These are phyloP conservation scores for Teleogryllus occipitalis DNA, from an alignment of 1,140 invertebrate species.

Conservation along the genomic window DNA sequence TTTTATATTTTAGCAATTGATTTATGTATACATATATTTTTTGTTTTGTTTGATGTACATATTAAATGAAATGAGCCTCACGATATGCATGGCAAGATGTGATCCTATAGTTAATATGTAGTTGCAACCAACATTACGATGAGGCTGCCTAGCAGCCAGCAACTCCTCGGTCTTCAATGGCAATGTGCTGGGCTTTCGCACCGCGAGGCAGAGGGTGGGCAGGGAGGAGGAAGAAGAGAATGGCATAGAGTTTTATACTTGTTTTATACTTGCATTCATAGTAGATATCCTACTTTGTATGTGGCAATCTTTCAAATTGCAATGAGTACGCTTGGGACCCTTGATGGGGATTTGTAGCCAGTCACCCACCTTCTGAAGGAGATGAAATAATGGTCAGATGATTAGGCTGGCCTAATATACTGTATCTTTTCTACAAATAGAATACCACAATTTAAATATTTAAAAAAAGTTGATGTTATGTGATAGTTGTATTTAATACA, in stretches of 20 bases:
- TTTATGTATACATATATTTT: conserved; percentile 8
- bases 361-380: conserved; percentile 20
- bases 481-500: conserved; percentile 28
- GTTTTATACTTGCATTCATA: conserved; percentile 18
- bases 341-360: conserved; percentile 11
- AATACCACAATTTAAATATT: conserved; percentile 24
- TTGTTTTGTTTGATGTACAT: conserved; percentile 16
- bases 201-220: conserved; percentile 16
- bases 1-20: conserved; percentile 19
- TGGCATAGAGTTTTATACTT: conserved; percentile 17
- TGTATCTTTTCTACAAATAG: conserved; percentile 26
- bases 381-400: conserved; percentile 18
- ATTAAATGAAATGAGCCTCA: conserved; percentile 19
- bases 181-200: conserved; percentile 19
- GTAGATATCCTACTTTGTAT: conserved; percentile 12
- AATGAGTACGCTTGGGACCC: conserved; percentile 17
- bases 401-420: conserved; percentile 20
- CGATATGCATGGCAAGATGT: conserved; percentile 23
- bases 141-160: conserved; percentile 21
- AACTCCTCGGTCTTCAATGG: conserved; percentile 19
- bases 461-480: conserved; percentile 27
- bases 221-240: conserved; percentile 8
- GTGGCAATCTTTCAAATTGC: conserved; percentile 14
- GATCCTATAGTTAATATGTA: conserved; percentile 23
- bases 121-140: conserved; percentile 15